Base-by-base conservation (phyloP, 2,113 vertebrate genomes). In the Ceratotherium simum region DNA sequence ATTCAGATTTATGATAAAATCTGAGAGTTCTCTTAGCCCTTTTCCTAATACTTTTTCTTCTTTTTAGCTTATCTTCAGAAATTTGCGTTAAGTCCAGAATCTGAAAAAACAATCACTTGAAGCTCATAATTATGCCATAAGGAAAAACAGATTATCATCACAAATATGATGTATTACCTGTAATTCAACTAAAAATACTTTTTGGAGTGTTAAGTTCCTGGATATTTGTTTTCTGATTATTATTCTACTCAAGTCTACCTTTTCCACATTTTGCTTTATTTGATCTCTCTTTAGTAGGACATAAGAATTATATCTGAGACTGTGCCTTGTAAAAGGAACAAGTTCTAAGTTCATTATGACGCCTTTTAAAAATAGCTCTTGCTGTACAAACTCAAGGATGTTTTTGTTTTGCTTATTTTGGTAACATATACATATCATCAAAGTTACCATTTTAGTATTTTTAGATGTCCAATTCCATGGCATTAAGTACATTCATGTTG, bases 111-210 rank as follows among this genome's bases (percentile, higher is more conserved):
- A 97, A 80, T 98, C 95, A 54, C 67, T 97, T 72, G 91, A 98
- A 97, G 86, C 48, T 98, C 91, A 75, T 92, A 97, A 95, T 95
- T 98, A 98, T 92, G 97, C 56, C 82, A 46, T 96, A 98, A 96
- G 46, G 56, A 90, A 98, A 95, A 98, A 92, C 65, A 95, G 56
- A 90, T 85, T 60, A 58, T 79, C 36, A 39, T 96, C 93, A 91
- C 92, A 95, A 80, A 70, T 93, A 98, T 79, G 67, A 92, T 86
- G 60, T 84, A 75, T 97, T 97, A 94, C 94, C 36, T 95, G 8
- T 75, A 65, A 88, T 70, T 25, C 25, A 95, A 90, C 72, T 87
- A 48, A 95, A 96, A 91, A 80, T 83, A 67, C 27, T 75, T 90
- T 88, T 67, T 69, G 1, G 73, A 85, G 6, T 6, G 56, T 95